Base-by-base conservation (phyloP, 2,797 vertebrate species). In the Cossypha dichroa region DNA sequence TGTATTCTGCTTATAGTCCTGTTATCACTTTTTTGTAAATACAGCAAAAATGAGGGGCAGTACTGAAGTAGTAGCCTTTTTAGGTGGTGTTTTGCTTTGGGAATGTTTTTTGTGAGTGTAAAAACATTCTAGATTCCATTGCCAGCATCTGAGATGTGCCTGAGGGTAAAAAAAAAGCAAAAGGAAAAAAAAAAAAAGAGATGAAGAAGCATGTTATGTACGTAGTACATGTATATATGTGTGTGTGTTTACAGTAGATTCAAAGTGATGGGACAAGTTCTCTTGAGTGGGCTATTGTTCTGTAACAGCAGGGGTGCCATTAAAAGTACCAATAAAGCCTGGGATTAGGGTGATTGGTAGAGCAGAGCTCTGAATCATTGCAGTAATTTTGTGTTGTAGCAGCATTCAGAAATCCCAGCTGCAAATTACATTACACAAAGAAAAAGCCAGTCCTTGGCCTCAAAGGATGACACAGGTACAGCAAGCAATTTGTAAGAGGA, bases 371-470 rank as follows among this genome's bases (percentile, higher is more conserved):
- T 93, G 81, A 87, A 72, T 52, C 12, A 0, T 91, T 76, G 41
- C 54, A 41, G 45, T 92, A 80, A 83, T 92, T 95, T 87, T 89
- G 64, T 92, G 34, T 68, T 93, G 87, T 63, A 75, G 78, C 69
- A 88, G 79, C 72, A 75, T 93, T 91, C 54, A 83, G 82, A 75
- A 96, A 81, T 83, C 79, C 54, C 66, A 88, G 68, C 92, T 92
- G 94, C 95, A 95, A 93, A 93, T 91, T 91, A 83, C 89, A 55
- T 93, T 90, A 80, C 40, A 90, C 72, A 84, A 92, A 93, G 78
- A 72, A 60, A 95, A 95, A 72, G 38, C 64, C 68, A 83, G 66
- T 46, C 54, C 41, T 67, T 85, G 72, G 84, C 92, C 78, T 91
- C 75, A 45, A 75, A 84, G 51, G 75, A 85, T 78, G 78, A 94